phyloP scores from a whole-genome alignment of 2,113 vertebrate genomes.

The Triplophysa dalaica region DNA sequence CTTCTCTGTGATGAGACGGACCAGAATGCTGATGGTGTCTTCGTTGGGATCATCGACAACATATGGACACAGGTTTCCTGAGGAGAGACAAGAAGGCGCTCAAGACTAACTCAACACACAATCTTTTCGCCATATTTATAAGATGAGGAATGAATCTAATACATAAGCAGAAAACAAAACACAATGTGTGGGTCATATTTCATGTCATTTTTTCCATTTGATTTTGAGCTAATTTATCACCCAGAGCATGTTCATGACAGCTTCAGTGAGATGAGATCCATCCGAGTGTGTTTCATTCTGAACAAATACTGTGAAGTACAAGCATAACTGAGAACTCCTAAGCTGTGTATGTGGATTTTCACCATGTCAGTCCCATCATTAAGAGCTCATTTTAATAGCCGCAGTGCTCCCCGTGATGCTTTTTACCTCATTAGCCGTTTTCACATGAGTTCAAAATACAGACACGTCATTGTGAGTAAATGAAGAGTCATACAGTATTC shows the following conservation, averaged over 20 bases:
- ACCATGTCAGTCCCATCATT: neutral
- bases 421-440: neutral
- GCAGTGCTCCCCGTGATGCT: neutral
- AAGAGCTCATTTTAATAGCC: neutral
- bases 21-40: conserved; percentile 93
- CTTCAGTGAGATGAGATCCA: neutral
- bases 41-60: conserved; percentile 86
- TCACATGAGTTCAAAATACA: neutral
- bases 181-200: neutral
- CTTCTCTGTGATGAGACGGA: conserved; percentile 92
- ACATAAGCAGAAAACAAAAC: conserved; percentile 7
- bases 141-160: too few relatives aligned
- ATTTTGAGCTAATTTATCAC: neutral
- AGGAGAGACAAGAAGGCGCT: neutral
- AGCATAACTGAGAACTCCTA: neutral
- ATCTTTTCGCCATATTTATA: too few relatives aligned
- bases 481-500: neutral
- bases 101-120: too few relatives aligned
- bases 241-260: neutral
- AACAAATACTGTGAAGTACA: conserved; percentile 10
- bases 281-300: neutral
- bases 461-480: neutral
- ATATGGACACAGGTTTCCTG: conserved; percentile 78
- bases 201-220: neutral
- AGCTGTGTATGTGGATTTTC: neutral